phyloP scores from a whole-genome alignment of 2,113 vertebrate species.

The western clawed frog (Xenopus tropicalis) region UCB_Xtro_10.0 CM004448.2:36880501-36881000 shows the following conservation, averaged over 20 bases:
- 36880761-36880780: constrained; percentile 13
- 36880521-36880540: background rate
- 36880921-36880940: constrained; percentile 12
- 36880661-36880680: background rate
- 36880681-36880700: background rate
- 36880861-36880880: constrained; percentile 1
- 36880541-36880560: background rate
- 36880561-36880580: background rate
- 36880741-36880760: constrained; percentile 5
- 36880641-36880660: background rate
- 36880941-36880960: background rate
- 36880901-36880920: constrained; percentile 1
- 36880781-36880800: background rate
- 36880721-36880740: constrained; percentile 1
- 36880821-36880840: constrained; percentile 10
- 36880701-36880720: background rate
- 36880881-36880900: constrained; percentile 20
- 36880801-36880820: background rate
- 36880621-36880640: background rate
- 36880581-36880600: background rate
- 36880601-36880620: background rate
- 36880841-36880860: background rate
- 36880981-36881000: background rate
- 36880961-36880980: background rate
- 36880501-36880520: background rate